These are phyloP conservation scores for Silvanus unidentatus DNA, from an alignment of 2,888 invertebrate species.

Conservation along the genomic window DNA sequence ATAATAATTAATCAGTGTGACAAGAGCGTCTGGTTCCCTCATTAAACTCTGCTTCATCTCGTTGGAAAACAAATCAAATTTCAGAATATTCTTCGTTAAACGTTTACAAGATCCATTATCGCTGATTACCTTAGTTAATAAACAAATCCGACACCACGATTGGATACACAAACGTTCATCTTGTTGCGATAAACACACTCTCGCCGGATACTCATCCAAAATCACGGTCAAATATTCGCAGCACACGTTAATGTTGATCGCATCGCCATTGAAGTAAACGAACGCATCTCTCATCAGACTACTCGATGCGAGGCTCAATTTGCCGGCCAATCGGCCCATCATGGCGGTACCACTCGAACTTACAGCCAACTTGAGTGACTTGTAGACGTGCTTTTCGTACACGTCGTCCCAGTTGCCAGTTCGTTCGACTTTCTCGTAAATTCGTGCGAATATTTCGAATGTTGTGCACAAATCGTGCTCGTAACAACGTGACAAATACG, in stretches of 20 bases:
- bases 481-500: constrained; percentile 35
- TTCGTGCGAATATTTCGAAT: constrained; percentile 26
- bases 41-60: constrained; percentile 22
- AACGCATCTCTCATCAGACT: constrained; percentile 27
- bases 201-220: constrained; percentile 29
- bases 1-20: constrained; percentile 31
- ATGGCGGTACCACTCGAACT: constrained; percentile 21
- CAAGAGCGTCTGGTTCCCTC: constrained; percentile 29
- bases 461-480: constrained; percentile 32
- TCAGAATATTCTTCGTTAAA: constrained; percentile 31
- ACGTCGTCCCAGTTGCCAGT: constrained; percentile 31
- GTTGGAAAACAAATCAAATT: constrained; percentile 29
- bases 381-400: constrained; percentile 32
- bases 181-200: constrained; percentile 23
- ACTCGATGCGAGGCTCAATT: constrained; percentile 27
- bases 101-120: constrained; percentile 22
- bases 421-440: constrained; percentile 16
- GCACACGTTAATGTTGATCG: constrained; percentile 29
- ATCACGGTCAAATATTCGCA: constrained; percentile 30
- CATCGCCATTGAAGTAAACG: constrained; percentile 30
- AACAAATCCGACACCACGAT: constrained; percentile 38
- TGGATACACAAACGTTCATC: constrained; percentile 35
- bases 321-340: constrained; percentile 37
- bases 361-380: constrained; percentile 31
- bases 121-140: constrained; percentile 22